phyloP scores from a whole-genome alignment of 2,888 invertebrate species.

The Torymus tubicola region DNA sequence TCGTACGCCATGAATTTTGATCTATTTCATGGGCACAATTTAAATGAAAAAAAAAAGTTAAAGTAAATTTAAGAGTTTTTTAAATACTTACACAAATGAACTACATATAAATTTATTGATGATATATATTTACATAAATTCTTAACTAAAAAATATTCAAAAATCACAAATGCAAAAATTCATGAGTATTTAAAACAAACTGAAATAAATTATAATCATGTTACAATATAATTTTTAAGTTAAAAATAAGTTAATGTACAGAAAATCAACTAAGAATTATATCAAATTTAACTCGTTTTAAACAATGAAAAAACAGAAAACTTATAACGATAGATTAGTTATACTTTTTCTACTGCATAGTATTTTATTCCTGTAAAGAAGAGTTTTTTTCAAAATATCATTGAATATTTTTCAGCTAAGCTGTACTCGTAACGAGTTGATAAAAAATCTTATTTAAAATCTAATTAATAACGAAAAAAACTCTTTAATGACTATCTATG shows the following conservation, averaged over 20 bases:
- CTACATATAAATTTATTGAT: conserved; percentile 29
- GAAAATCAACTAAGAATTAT: neutral
- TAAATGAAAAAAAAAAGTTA: neutral
- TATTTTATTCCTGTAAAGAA: neutral
- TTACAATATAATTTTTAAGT: conserved; percentile 2
- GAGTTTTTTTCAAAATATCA: conserved; percentile 1
- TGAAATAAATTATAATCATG: conserved; percentile 11
- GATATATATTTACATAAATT: conserved; percentile 23
- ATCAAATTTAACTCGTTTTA: neutral
- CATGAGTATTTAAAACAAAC: conserved; percentile 25
- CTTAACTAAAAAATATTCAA: conserved; percentile 8
- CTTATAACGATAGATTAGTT: neutral
- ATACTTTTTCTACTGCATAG: neutral
- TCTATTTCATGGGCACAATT: too few species aligned
- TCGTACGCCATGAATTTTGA: too few species aligned
- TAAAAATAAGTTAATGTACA: conserved; percentile 15
- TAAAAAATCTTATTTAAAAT: neutral
- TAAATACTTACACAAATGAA: neutral
- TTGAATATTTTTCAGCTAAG: conserved; percentile 18
- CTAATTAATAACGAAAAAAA: conserved; percentile 18
- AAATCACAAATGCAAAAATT: conserved; percentile 31
- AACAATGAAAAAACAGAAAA: neutral
- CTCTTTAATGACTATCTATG: conserved; percentile 9
- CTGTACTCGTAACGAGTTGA: neutral
- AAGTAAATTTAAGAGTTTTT: conserved; percentile 2